These are phyloP conservation scores for Micropoecilia bifurca DNA, from an alignment of 2,797 vertebrate genomes.

Conservation along the genomic window DNA sequence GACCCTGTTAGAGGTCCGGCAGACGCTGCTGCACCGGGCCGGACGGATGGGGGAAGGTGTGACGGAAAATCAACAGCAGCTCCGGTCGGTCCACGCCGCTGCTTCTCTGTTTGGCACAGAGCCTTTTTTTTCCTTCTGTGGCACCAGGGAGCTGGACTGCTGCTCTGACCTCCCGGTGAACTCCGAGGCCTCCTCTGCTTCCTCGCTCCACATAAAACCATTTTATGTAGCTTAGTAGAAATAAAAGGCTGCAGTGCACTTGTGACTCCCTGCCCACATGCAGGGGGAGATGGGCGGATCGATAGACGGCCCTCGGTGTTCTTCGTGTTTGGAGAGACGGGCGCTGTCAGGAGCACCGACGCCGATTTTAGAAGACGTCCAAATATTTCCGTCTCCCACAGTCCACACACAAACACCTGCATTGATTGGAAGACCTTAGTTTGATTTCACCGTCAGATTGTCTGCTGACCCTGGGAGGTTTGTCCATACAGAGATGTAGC, in stretches of 20 bases:
- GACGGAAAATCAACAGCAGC: slow-evolving; percentile 62
- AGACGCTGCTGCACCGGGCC: slow-evolving; percentile 56
- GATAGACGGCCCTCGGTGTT: slow-evolving; percentile 54
- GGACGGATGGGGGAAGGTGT: slow-evolving; percentile 54
- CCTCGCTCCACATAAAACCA: slow-evolving; percentile 51
- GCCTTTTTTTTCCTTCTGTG: slow-evolving; percentile 39
- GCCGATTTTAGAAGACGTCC: slow-evolving; percentile 29
- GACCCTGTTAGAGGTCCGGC: slow-evolving; percentile 42
- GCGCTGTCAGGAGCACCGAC: slow-evolving; percentile 25
- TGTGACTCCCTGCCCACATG: slow-evolving; percentile 58
- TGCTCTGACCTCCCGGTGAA: slow-evolving; percentile 60
- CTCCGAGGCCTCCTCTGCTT: slow-evolving; percentile 44
- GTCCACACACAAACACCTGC: slow-evolving; percentile 1
- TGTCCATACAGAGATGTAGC: neutral
- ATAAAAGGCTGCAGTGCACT: slow-evolving; percentile 61
- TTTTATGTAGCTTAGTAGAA: slow-evolving; percentile 62
- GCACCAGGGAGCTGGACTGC: slow-evolving; percentile 58
- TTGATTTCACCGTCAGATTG: slow-evolving; percentile 2
- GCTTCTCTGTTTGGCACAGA: slow-evolving; percentile 37
- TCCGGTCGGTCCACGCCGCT: slow-evolving; percentile 27
- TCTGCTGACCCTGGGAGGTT: neutral
- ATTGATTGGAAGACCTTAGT: neutral
- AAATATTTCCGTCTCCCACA: slow-evolving; percentile 15
- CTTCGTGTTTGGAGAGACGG: slow-evolving; percentile 21
- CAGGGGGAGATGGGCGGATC: slow-evolving; percentile 57